Conservation (phyloP, 2,797 vertebrate species). For the Strix occidentalis region DNA sequence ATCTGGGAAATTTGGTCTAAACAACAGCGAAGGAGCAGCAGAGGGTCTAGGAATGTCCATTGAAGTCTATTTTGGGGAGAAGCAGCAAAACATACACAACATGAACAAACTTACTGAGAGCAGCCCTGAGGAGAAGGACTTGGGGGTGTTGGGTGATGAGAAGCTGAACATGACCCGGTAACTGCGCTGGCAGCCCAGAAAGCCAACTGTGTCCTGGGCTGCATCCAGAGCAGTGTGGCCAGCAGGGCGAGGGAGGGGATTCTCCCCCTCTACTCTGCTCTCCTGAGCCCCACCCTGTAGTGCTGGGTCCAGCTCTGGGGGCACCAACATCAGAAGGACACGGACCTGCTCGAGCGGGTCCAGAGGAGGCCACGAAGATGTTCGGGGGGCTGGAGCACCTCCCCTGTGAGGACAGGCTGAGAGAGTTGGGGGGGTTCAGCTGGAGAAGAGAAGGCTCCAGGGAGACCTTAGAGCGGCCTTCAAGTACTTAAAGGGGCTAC, state of each 20-base stretch:
- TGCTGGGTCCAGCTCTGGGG: too few relatives aligned
- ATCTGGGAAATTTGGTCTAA: not conserved
- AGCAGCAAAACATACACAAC: not conserved
- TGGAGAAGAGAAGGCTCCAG: too few relatives aligned
- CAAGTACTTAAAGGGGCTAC: too few relatives aligned
- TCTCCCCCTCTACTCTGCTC: not conserved
- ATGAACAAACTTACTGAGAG: not conserved
- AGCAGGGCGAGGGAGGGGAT: not conserved
- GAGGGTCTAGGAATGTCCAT: not conserved
- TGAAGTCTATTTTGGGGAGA: not conserved
- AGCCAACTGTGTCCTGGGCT: not conserved
- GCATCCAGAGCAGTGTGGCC: not conserved
- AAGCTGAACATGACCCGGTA: not conserved
- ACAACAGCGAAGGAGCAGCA: not conserved
- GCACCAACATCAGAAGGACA: too few relatives aligned
- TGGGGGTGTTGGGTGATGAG: too few relatives aligned
- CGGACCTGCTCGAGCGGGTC: too few relatives aligned
- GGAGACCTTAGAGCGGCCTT: too few relatives aligned
- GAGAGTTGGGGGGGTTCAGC: too few relatives aligned
- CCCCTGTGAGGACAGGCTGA: too few relatives aligned
- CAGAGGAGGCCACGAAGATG: too few relatives aligned
- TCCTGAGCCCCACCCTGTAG: not conserved
- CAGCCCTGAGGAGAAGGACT: not conserved
- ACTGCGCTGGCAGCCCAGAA: not conserved
- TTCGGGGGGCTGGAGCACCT: too few relatives aligned